These are phyloP conservation scores for Malachius bipustulatus DNA, from an alignment of 2,888 invertebrate species.

Conservation along the genomic window DNA sequence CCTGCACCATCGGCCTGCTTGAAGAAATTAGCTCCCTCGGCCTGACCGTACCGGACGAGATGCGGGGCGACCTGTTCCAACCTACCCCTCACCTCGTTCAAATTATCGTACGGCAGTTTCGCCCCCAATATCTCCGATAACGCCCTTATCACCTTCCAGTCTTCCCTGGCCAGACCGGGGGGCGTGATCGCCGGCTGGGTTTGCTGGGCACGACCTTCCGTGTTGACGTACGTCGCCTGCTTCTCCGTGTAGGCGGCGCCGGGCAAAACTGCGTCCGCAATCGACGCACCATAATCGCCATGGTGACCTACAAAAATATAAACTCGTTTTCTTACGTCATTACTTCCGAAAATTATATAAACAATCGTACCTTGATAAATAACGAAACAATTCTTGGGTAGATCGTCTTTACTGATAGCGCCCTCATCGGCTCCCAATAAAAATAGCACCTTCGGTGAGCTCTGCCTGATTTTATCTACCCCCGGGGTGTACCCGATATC, in stretches of 20 bases:
- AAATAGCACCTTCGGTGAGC: constrained; percentile 66
- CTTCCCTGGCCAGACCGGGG: constrained; percentile 86
- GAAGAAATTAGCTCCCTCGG: constrained; percentile 76
- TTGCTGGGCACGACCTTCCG: constrained; percentile 92
- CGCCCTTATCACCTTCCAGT: constrained; percentile 98
- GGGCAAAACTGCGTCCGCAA: constrained; percentile 88
- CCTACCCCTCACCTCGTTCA: constrained; percentile 71
- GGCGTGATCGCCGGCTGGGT: constrained; percentile 78
- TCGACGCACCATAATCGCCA: constrained; percentile 85
- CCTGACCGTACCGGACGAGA: constrained; percentile 69
- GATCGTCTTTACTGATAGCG: constrained; percentile 58
- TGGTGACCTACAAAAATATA: constrained; percentile 88
- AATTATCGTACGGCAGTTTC: constrained; percentile 66
- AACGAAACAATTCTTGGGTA: constrained; percentile 72
- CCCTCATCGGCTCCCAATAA: constrained; percentile 91
- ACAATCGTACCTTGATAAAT: constrained; percentile 71
- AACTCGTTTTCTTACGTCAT: too few species aligned
- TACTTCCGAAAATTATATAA: too few species aligned
- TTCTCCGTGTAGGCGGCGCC: constrained; percentile 99
- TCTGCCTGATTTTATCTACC: constrained; percentile 45
- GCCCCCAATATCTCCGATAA: constrained; percentile 74
- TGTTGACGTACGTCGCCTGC: constrained; percentile 93
- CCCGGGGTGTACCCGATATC: constrained; percentile 89
- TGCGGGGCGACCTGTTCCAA: constrained; percentile 82
- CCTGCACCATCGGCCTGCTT: constrained; percentile 67